Evolutionary conservation across 2,113 vertebrate genomes (phyloP), one percentile per base, ranked within the genome.

Genomic region (Chiloscyllium plagiosum): DNA sequence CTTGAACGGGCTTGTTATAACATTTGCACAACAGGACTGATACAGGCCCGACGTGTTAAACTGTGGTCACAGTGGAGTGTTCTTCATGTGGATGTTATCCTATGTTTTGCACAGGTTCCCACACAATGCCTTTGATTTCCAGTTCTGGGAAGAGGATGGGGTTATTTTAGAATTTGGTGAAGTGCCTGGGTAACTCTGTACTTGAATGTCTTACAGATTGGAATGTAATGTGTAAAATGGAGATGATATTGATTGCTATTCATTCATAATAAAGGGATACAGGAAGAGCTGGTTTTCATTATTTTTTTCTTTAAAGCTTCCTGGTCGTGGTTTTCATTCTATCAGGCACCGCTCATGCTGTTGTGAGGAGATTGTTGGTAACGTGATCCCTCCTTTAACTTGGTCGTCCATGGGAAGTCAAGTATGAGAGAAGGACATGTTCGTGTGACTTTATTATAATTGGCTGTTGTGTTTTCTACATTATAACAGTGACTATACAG

Each of bases 131-230:
- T 93, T 3, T 66, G 17, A 65, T 65, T 90, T 17, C 61, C 56
- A 90, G 19, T 56, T 65, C 56, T 19, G 33, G 87, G 87, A 24
- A 72, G 70, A 26, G 70, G 24, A 6, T 8, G 26, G 70, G 50
- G 22, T 13, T 50, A 1, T 15, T 37, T 93, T 37, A 10, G 89
- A 93, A 93, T 93, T 65, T 17, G 1, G 89, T 93, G 61, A 93
- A 68, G 89, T 93, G 89, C 89, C 89, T 93, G 61, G 42, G 33
- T 66, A 93, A 93, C 89, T 90, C 26, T 93, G 61, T 93, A 66
- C 89, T 61, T 66, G 89, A 93, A 93, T 93, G 89, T 93, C 65
- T 93, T 93, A 66, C 61, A 66, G 20, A 66, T 93, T 42, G 89
- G 7, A 93, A 68, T 66, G 19, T 93, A 68, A 37, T 68, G 61